Evolutionary conservation across 2,113 vertebrate genomes (phyloP), one percentile per base, ranked within the genome.

Genomic region (Columba janthina): DNA sequence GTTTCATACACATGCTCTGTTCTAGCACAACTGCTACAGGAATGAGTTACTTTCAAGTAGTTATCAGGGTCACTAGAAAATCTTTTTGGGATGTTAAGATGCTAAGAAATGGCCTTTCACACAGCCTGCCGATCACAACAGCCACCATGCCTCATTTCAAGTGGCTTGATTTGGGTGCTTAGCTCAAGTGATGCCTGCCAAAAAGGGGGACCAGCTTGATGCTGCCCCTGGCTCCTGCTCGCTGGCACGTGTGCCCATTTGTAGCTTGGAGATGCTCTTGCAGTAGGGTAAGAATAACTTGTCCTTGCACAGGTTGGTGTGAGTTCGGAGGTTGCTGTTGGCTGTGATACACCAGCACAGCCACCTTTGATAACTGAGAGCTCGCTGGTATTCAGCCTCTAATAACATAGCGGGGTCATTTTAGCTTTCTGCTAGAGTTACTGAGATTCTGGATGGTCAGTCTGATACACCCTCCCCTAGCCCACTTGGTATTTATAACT

Each of bases 401-500:
- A 78, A 89, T 90, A 96, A 87, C 80, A 53, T 3, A 54, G 48
- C 75, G 32, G 67, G 76, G 84, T 90, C 60, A 1, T 73, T 92
- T 97, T 53, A 89, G 83, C 89, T 91, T 90, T 92, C 75, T 97
- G 85, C 92, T 90, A 58, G 92, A 93, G 96, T 96, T 97, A 92
- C 81, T 86, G 65, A 40, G 88, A 86, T 96, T 97, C 94, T 96
- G 71, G 85, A 85, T 94, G 95, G 96, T 95, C 93, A 96, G 79
- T 94, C 58, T 81, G 56, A 92, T 82, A 53, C 12, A 4, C 66
- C 62, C 85, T 94, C 88, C 85, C 74, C 32, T 6, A 78, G 86
- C 92, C 78, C 86, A 75, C 93, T 95, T 11, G 14, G 86, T 97
- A 97, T 97, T 98, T 97, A 95, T 97, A 96, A 80, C 96, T 74